Evolutionary conservation across 2,888 invertebrate genomes (phyloP).

Genomic region (Nowickia ferox): DNA sequence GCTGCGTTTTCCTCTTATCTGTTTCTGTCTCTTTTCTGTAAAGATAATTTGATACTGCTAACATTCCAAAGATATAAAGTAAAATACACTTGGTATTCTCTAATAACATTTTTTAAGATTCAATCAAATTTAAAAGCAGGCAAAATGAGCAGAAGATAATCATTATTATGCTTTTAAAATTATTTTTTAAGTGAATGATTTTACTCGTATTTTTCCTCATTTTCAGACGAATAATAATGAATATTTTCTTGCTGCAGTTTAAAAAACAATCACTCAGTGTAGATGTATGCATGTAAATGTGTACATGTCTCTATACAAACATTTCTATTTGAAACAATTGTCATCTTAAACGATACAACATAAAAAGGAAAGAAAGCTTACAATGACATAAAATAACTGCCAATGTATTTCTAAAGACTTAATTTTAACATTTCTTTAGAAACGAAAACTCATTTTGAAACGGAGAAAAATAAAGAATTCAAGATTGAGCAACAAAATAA

Average conservation of each 20-base stretch:
- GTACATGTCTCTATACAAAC: no score
- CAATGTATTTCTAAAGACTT: slow-evolving; percentile 63
- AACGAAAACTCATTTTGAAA: slow-evolving; percentile 36
- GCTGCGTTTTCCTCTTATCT: no score
- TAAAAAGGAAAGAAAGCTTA: slow-evolving; percentile 5
- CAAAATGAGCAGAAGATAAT: not conserved
- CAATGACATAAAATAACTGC: slow-evolving; percentile 53
- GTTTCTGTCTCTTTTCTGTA: no score
- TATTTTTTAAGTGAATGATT: slow-evolving; percentile 60
- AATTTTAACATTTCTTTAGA: slow-evolving; percentile 55
- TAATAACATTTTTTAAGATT: slow-evolving; percentile 36
- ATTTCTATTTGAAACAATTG: slow-evolving; percentile 10
- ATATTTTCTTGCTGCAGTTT: slow-evolving; percentile 42
- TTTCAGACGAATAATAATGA: slow-evolving; percentile 40
- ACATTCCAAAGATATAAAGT: slow-evolving; percentile 28
- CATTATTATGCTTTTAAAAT: slow-evolving; percentile 50
- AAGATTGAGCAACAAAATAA: not conserved
- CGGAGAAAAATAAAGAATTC: not conserved
- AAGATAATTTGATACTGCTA: slow-evolving; percentile 8
- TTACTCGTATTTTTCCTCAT: slow-evolving; percentile 3
- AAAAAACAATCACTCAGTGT: not conserved
- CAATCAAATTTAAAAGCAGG: slow-evolving; percentile 32
- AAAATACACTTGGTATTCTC: slow-evolving; percentile 41
- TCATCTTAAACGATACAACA: slow-evolving; percentile 8
- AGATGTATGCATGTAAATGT: not conserved